Base-by-base conservation (phyloP, 2,797 vertebrate genomes). In the Sparus aurata region DNA sequence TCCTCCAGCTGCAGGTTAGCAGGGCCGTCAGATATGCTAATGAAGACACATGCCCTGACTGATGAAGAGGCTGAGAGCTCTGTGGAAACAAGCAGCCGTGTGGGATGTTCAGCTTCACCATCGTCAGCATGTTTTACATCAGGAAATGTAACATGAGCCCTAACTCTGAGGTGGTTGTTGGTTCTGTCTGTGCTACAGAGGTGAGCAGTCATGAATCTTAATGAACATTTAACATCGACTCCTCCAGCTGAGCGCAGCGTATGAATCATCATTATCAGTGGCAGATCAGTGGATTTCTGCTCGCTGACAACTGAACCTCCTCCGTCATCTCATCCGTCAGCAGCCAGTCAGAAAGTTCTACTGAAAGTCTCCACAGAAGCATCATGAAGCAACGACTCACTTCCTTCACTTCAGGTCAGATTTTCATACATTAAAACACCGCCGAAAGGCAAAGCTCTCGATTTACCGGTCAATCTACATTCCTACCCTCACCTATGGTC, bases 21-120 rank as follows among this genome's bases (percentile, higher is more conserved):
- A 4, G 60, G 61, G 74, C 72, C 71, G 85, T 91, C 88, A 75
- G 78, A 89, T 91, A 85, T 88, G 82, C 27, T 91, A 87, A 93
- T 89, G 79, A 87, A 92, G 90, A 91, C 69, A 10, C 58, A 88
- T 89, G 57, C 23, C 61, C 46, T 6, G 49, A 71, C 65, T 59
- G 61, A 80, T 55, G 10, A 71, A 55, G 79, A 68, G 73, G 84
- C 60, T 7, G 70, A 83, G 79, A 73, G 70, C 64, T 3, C 38
- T 0, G 25, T 17, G 46, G 52, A 76, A 75, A 73, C 25, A 64
- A 52, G 60, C 15, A 12, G 2, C 52, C 8, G 10, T 20, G 34
- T 38, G 34, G 34, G 34, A 38, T 34, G 1, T 38, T 38, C 34
- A 9, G 34, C 34, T 38, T 38, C 38, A 38, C 9, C 8, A 38